phyloP scores from a whole-genome alignment of 2,888 invertebrate species.

The Oegoconia quadripuncta region DNA sequence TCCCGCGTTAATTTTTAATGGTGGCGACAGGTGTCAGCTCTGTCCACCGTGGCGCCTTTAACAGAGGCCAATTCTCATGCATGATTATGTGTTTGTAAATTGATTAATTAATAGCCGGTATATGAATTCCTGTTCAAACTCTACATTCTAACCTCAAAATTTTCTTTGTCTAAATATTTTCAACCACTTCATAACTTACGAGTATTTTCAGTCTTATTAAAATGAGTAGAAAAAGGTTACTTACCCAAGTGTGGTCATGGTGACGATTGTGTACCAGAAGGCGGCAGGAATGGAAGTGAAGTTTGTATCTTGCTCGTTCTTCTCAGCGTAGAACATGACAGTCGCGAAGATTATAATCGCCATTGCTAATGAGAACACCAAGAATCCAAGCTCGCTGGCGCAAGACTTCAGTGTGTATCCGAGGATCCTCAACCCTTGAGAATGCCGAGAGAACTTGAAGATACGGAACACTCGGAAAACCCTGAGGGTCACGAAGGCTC shows the following conservation, averaged over 20 bases:
- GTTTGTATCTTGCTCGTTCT: slow-evolving; percentile 97
- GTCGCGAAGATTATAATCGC: slow-evolving; percentile 99
- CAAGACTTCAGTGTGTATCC: slow-evolving; percentile 99
- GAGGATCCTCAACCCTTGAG: slow-evolving; percentile 98
- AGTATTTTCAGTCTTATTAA: too few species aligned
- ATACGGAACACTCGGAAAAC: slow-evolving; percentile 99
- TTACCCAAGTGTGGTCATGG: slow-evolving; percentile 99
- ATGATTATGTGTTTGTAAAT: too few species aligned
- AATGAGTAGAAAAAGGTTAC: slow-evolving; percentile 66
- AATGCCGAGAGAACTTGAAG: slow-evolving; percentile 99
- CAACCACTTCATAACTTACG: too few species aligned
- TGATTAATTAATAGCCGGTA: too few species aligned
- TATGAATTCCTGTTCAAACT: too few species aligned
- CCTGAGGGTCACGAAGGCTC: slow-evolving; percentile 98
- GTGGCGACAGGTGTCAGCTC: slow-evolving; percentile 63
- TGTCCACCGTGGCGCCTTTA: background rate
- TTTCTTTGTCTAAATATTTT: too few species aligned
- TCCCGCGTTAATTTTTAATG: slow-evolving; percentile 65
- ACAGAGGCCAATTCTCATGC: too few species aligned
- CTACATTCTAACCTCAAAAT: too few species aligned
- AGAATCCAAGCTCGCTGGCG: slow-evolving; percentile 99
- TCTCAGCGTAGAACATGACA: slow-evolving; percentile 99
- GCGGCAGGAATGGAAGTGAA: slow-evolving; percentile 99
- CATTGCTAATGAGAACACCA: slow-evolving; percentile 99
- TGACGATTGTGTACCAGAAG: slow-evolving; percentile 99